Conservation (phyloP, 2,888 invertebrate genomes). For the Caenorhabditis imperialis region DNA sequence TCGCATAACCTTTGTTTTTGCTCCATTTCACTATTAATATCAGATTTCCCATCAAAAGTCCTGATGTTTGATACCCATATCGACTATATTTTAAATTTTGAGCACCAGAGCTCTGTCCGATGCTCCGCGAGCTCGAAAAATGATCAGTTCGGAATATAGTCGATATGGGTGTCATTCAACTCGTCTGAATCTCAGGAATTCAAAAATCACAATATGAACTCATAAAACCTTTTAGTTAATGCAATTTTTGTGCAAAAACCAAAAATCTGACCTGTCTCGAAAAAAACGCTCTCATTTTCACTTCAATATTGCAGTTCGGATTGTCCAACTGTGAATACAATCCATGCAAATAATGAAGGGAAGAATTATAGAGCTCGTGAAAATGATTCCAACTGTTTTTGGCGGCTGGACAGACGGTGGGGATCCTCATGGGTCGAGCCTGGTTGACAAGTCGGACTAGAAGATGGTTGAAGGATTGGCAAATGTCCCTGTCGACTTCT, state of each 20-base stretch:
- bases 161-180: background rate
- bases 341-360: slow-evolving; percentile 55
- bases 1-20: no score
- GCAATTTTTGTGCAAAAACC: background rate
- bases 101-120: no score
- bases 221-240: background rate
- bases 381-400: slow-evolving; percentile 39
- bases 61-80: background rate
- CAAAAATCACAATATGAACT: background rate
- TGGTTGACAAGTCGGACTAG: slow-evolving; percentile 38
- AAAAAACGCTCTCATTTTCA: slow-evolving; percentile 32
- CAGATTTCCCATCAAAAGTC: no score
- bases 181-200: background rate
- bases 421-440: slow-evolving; percentile 38
- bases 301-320: slow-evolving; percentile 38
- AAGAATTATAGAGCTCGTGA: slow-evolving; percentile 39
- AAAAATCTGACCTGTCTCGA: slow-evolving; percentile 30
- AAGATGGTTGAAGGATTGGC: slow-evolving; percentile 34
- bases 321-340: slow-evolving; percentile 57
- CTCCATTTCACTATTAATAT: background rate
- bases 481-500: slow-evolving; percentile 9
- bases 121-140: no score
- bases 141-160: background rate
- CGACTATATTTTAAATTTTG: background rate
- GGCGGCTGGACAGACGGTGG: slow-evolving; percentile 14